Evolutionary conservation across 2,113 vertebrate species (phyloP).

Genomic region (Manacus vitellinus): DNA sequence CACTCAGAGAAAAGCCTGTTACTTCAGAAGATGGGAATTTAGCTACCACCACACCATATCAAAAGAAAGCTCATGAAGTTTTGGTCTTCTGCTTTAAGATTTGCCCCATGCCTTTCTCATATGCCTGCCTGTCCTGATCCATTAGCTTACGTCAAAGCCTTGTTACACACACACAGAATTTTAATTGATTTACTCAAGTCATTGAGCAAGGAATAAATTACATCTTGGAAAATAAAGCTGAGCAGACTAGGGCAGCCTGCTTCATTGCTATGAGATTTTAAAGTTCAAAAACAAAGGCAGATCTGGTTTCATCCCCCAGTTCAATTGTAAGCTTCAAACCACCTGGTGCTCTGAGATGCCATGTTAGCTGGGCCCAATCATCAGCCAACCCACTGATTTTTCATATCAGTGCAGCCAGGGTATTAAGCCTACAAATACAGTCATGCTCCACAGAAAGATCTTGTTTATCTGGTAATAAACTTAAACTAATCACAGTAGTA

Average conservation of each 20-base stretch:
- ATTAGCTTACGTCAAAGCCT: background rate
- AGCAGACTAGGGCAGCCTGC: background rate
- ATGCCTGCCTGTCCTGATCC: background rate
- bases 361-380: background rate
- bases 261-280: background rate
- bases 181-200: conserved; percentile 52
- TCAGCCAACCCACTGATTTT: background rate
- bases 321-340: background rate
- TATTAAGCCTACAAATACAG: background rate
- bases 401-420: background rate
- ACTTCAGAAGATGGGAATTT: background rate
- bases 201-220: conserved; percentile 15
- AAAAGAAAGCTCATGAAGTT: background rate
- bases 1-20: background rate
- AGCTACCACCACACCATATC: fast-evolving
- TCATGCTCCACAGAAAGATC: background rate
- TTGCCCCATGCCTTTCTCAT: background rate
- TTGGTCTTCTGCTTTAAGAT: background rate
- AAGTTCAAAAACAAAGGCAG: background rate
- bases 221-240: background rate
- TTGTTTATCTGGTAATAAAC: background rate
- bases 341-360: background rate
- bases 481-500: background rate
- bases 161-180: background rate
- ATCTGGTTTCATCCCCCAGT: background rate